phyloP scores from a whole-genome alignment of 2,888 invertebrate genomes.

The Dione vanillae region DNA sequence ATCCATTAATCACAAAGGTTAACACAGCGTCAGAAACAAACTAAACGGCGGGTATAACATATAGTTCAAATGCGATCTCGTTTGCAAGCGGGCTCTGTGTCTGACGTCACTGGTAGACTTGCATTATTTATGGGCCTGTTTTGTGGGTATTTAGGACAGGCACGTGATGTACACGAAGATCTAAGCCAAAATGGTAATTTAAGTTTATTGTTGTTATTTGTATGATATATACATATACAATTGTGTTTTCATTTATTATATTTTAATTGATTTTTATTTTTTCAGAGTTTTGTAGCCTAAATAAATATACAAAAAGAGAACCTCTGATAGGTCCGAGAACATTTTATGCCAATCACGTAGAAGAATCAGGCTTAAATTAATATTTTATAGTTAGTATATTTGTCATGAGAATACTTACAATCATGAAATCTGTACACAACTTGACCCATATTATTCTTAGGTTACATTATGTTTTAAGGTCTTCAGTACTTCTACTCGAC shows the following conservation, averaged over 20 bases:
- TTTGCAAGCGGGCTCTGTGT: constrained; percentile 68
- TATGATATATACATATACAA: neutral
- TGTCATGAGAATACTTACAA: no score
- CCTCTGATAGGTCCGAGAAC: no score
- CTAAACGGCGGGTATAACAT: constrained; percentile 50
- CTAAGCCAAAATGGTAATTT: constrained; percentile 35
- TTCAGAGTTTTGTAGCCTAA: no score
- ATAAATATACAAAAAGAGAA: no score
- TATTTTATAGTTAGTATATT: no score
- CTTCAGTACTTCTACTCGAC: no score
- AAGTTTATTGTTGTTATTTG: constrained; percentile 19
- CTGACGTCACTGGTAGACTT: constrained; percentile 72
- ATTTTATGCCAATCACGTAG: no score
- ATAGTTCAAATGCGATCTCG: constrained; percentile 68
- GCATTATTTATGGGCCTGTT: constrained; percentile 75
- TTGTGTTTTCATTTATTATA: neutral
- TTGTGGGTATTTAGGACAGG: constrained; percentile 55
- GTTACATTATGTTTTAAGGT: no score
- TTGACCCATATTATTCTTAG: no score
- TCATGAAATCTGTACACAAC: no score
- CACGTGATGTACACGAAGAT: constrained; percentile 41
- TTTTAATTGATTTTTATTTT: neutral
- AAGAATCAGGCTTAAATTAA: no score
- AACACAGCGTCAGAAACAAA: constrained; percentile 54
- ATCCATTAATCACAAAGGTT: constrained; percentile 53